Evolutionary conservation across 2,888 invertebrate species (phyloP).

Genomic region (Heliconius aoede): DNA sequence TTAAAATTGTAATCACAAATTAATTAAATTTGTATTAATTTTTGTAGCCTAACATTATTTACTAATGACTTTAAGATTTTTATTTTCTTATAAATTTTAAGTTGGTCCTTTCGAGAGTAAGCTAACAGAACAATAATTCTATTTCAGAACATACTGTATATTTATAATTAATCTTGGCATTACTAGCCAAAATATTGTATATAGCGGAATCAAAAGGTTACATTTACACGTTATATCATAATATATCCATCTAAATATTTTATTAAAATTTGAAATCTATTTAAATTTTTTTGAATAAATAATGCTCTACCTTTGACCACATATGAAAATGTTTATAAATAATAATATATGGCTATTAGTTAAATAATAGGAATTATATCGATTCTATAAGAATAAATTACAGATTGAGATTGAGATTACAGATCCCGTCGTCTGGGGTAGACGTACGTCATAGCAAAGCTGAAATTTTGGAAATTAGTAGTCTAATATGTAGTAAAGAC

Average conservation of each 20-base stretch:
- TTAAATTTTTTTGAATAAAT: background rate
- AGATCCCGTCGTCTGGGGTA: too few relatives aligned
- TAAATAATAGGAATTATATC: background rate
- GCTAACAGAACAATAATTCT: constrained; percentile 12
- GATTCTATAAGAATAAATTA: too few relatives aligned
- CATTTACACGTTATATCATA: constrained; percentile 26
- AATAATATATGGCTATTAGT: background rate
- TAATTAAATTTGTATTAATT: background rate
- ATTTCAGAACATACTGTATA: constrained; percentile 17
- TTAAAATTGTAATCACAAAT: background rate
- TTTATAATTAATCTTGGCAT: constrained; percentile 16
- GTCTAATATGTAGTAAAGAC: too few relatives aligned
- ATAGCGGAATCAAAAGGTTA: constrained; percentile 20
- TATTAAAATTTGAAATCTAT: background rate
- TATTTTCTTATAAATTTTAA: background rate
- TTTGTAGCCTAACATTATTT: background rate
- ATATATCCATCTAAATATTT: background rate
- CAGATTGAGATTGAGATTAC: too few relatives aligned
- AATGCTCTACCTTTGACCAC: background rate
- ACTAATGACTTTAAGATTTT: background rate
- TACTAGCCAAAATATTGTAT: constrained; percentile 31
- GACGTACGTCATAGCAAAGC: too few relatives aligned
- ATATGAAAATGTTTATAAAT: background rate
- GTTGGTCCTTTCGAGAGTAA: constrained; percentile 12
- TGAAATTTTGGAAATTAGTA: too few relatives aligned